These are phyloP conservation scores for Leptinotarsa peninsularis DNA, from an alignment of 2,888 invertebrate species.

Conservation along the genomic window DNA sequence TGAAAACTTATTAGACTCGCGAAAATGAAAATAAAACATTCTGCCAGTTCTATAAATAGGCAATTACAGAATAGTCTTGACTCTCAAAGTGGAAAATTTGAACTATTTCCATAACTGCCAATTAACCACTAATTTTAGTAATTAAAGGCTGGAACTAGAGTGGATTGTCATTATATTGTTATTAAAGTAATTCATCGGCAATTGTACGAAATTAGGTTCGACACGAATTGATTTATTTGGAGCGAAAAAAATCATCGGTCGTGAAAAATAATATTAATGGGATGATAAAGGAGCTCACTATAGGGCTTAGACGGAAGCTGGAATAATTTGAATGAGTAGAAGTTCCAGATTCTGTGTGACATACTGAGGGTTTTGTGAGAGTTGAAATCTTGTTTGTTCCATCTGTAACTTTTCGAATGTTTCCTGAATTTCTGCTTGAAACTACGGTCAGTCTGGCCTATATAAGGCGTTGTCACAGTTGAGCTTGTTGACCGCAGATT, in stretches of 20 bases:
- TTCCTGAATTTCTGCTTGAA: too few species aligned
- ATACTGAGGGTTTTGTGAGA: too few species aligned
- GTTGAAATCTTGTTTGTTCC: too few species aligned
- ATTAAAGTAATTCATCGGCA: slow-evolving; percentile 8
- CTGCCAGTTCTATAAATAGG: slow-evolving; percentile 4
- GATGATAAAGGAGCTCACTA: background rate
- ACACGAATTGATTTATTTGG: background rate
- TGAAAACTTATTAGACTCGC: background rate
- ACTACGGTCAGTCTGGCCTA: too few species aligned
- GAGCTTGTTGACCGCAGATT: too few species aligned
- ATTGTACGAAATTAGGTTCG: background rate
- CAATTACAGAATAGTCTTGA: slow-evolving; percentile 1
- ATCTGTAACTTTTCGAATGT: too few species aligned
- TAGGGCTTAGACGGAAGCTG: too few species aligned
- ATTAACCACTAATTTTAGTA: slow-evolving; percentile 7
- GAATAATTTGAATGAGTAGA: too few species aligned
- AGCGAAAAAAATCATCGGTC: background rate
- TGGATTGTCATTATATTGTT: slow-evolving; percentile 9
- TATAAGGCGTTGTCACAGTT: too few species aligned
- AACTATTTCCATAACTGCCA: slow-evolving; percentile 2
- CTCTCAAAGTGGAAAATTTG: slow-evolving; percentile 9
- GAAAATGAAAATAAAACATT: slow-evolving; percentile 4
- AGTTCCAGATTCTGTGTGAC: too few species aligned
- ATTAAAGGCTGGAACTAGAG: background rate
- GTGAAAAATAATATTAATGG: background rate